These are phyloP conservation scores for Pogoniulus pusillus DNA, from an alignment of 2,797 vertebrate genomes.

Conservation along the genomic window DNA sequence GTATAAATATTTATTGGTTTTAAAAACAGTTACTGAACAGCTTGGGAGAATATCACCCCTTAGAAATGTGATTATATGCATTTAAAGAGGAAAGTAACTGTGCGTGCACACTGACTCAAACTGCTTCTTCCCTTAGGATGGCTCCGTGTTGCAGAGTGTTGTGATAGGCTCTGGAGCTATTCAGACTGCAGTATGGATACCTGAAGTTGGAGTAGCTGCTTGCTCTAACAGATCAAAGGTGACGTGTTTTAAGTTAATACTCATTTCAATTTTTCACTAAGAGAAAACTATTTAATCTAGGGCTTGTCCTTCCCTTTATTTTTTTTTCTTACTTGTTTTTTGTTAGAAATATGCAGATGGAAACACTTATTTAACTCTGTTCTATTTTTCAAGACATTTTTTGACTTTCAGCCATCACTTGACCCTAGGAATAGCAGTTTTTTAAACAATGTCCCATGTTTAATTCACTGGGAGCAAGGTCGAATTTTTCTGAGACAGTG, in stretches of 20 bases:
- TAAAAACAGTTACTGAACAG: background rate
- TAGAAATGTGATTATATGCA: background rate
- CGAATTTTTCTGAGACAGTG: background rate
- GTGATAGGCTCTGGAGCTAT: slow-evolving; percentile 94
- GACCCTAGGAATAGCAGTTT: background rate
- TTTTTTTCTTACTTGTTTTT: no score
- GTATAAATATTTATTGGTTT: background rate
- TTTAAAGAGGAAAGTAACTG: background rate
- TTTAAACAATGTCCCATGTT: background rate
- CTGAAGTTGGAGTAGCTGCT: slow-evolving; percentile 93
- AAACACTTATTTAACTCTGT: background rate
- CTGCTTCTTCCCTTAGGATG: slow-evolving; percentile 81
- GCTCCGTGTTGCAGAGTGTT: slow-evolving; percentile 93
- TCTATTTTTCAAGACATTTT: background rate
- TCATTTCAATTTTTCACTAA: background rate
- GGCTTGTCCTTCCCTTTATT: background rate
- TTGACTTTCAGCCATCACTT: background rate
- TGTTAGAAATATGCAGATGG: background rate
- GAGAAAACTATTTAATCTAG: background rate
- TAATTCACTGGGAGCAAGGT: background rate
- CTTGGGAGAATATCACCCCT: background rate
- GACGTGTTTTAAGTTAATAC: background rate
- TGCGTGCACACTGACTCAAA: background rate
- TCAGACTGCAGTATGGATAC: slow-evolving; percentile 95
- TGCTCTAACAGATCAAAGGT: slow-evolving; percentile 99